phyloP scores from a whole-genome alignment of 2,797 vertebrate species.

The Amniataba percoides region DNA sequence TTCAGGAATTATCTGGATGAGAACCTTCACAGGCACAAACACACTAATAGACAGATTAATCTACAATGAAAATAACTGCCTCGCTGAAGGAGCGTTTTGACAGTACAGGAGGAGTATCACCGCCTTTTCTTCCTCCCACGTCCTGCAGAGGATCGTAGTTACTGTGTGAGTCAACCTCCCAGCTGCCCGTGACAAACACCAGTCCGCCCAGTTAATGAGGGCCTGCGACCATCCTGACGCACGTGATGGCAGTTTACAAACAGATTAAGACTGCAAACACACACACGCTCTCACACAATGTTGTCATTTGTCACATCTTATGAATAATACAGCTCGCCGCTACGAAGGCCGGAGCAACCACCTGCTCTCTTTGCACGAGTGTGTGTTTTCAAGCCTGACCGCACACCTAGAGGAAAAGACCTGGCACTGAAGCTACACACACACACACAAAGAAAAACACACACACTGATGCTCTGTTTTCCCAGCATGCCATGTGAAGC shows the following conservation, averaged over 20 bases:
- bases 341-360: conserved; percentile 23
- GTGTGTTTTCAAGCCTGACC: conserved; percentile 38
- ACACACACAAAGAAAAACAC: conserved; percentile 7
- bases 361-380: conserved; percentile 34
- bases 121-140: neutral
- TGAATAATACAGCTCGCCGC: conserved; percentile 23
- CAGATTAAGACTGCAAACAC: conserved; percentile 22
- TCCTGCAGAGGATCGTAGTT: neutral
- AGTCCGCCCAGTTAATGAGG: conserved; percentile 26
- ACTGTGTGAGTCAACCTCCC: conserved; percentile 28
- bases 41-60: neutral
- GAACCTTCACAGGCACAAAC: too few species aligned
- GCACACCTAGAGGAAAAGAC: conserved; percentile 22
- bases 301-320: conserved; percentile 39
- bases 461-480: conserved; percentile 35
- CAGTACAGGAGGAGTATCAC: neutral
- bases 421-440: conserved; percentile 16
- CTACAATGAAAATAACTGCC: neutral
- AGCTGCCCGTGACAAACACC: conserved; percentile 38
- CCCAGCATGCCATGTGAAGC: conserved; percentile 41
- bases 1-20: too few species aligned
- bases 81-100: neutral
- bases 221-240: conserved; percentile 12
- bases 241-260: conserved; percentile 20
- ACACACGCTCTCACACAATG: conserved; percentile 18